Base-by-base conservation (phyloP, 2,113 vertebrate species). In the Aythya baeri region DNA sequence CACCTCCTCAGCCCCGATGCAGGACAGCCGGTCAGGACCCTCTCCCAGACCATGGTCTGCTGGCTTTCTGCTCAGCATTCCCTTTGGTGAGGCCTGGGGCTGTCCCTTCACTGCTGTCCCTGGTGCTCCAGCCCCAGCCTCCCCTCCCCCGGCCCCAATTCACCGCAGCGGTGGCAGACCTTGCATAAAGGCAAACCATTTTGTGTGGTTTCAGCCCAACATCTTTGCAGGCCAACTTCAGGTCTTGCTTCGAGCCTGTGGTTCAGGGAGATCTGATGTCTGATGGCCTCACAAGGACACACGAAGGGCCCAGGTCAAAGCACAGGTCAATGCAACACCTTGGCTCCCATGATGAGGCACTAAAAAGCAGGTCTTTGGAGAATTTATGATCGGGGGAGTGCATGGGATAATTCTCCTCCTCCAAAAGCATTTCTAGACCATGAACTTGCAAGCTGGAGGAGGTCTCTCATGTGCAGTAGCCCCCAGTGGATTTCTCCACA, bases 231-330 rank as follows among this genome's bases (percentile, higher is more conserved):
- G n/a, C 29, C 57, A 9, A 13, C 23, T 41, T 50, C 49, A 52
- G 18, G 29, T 58, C 17, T 54, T 54, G 50, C 13, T 70, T 58
- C 74, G 66, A n/a, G 50, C 31, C 4, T 1, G 1, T 21, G 22
- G n/a, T 13, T 36, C 34, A 3, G 44, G 52, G 17, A 58, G n/a
- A 79, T 8, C 41, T 46, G 32, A 6, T 43, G 23, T 55, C 41
- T 0, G 0, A 9, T 25, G 44, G 43, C 67, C 36, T 67, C 80
- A 10, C 10, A 22, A 67, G 15, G 13, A 20, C 63, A 66, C 8
- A 43, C 26, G 7, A 20, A 66, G 63, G 34, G 9, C 21, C 44
- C 41, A 10, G n/a, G 36, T 32, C 75, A 67, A 72, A 85, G 41
- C 34, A 61, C 17, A 50, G 23, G 32, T 57, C 38, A 11, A 6